Conservation (phyloP, 1,140 invertebrate species). For the Cecropterus lyciades region DNA sequence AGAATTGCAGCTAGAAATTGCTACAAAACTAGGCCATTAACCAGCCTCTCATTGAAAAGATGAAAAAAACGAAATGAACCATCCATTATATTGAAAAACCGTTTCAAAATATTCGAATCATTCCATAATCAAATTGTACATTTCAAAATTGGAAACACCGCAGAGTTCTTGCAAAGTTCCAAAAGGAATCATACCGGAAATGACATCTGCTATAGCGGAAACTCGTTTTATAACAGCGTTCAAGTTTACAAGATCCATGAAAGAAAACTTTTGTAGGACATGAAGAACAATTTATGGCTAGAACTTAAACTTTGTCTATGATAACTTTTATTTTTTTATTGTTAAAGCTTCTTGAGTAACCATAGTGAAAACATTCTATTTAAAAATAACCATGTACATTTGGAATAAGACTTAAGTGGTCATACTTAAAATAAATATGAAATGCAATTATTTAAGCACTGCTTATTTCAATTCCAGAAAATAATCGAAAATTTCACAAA, state of each 20-base stretch:
- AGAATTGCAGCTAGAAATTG: too few species aligned
- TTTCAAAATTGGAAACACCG: conserved; percentile 32
- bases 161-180: conserved; percentile 34
- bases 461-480: too few species aligned
- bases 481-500: too few species aligned
- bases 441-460: too few species aligned
- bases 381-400: too few species aligned
- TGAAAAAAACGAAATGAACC: too few species aligned
- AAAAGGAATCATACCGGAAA: conserved; percentile 33
- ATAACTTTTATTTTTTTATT: conserved; percentile 7
- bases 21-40: too few species aligned
- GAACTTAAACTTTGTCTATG: conserved; percentile 4
- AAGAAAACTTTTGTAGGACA: conserved; percentile 22
- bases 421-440: too few species aligned
- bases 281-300: conserved; percentile 6
- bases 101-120: too few species aligned
- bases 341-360: neutral
- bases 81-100: too few species aligned
- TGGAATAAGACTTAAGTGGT: too few species aligned
- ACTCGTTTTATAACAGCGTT: conserved; percentile 16
- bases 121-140: neutral
- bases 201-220: conserved; percentile 21
- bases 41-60: too few species aligned
- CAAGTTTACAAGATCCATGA: conserved; percentile 17
- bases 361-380: neutral